phyloP scores from a whole-genome alignment of 2,797 vertebrate genomes.

The Neopelma chrysocephalum region DNA sequence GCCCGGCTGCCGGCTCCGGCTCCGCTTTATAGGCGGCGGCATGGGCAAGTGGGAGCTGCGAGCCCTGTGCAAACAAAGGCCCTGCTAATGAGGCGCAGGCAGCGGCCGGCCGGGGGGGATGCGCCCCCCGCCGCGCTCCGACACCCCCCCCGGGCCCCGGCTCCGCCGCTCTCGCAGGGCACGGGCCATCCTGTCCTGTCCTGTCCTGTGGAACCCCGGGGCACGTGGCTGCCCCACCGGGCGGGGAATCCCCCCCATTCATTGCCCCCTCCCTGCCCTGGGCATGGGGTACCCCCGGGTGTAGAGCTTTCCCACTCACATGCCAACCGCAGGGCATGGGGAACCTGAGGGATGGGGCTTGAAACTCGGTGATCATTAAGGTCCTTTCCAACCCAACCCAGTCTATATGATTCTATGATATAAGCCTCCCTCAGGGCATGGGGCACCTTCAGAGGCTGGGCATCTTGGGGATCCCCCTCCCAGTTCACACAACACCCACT shows the following conservation, averaged over 20 bases:
- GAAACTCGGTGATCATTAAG: not conserved
- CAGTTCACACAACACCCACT: not conserved
- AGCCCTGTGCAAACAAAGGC: constrained; percentile 56
- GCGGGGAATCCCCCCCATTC: not conserved
- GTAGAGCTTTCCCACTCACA: not conserved
- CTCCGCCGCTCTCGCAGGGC: not conserved
- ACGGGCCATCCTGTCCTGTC: not conserved
- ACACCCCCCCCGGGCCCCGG: not conserved
- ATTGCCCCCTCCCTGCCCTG: not conserved
- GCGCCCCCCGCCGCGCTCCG: not conserved
- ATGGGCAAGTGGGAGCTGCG: constrained; percentile 29
- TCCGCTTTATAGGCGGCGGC: constrained; percentile 57
- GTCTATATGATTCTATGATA: not conserved
- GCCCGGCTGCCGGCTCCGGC: constrained; percentile 13
- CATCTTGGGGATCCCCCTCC: not conserved
- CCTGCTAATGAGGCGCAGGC: constrained; percentile 49
- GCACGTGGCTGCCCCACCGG: not conserved
- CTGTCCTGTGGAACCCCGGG: not conserved
- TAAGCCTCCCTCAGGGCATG: not conserved
- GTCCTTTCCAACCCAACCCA: not conserved
- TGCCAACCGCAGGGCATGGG: not conserved
- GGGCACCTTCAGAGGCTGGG: not conserved
- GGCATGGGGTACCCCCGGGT: too few relatives aligned
- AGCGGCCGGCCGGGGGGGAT: not conserved
- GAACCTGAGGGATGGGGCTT: not conserved